A percentile compares a stretch with the other conserved stretches of the same genome.
Evolutionary conservation across 2,888 invertebrate genomes (phyloP).

Genomic region (Thecophora atra): DNA sequence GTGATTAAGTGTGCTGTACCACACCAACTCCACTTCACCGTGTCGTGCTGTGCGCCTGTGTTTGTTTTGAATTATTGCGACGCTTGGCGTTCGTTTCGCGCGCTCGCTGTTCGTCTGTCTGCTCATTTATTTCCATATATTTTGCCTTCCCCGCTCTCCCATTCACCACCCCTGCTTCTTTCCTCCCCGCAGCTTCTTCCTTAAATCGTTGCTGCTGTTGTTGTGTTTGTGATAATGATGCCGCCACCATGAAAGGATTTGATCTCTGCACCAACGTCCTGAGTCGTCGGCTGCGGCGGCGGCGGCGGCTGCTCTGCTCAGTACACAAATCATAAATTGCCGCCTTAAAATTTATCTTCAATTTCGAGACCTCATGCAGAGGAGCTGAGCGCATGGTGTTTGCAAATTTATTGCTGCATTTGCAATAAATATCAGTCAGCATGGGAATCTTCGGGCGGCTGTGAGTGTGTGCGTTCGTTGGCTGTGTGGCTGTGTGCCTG

Average conservation of each 20-base stretch:
- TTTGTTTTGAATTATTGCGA: conserved; percentile 26
- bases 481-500: conserved; percentile 32
- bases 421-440: conserved; percentile 62
- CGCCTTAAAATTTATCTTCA: conserved; percentile 66
- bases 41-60: background rate
- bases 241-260: conserved; percentile 49
- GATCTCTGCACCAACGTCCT: background rate
- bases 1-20: conserved; percentile 12
- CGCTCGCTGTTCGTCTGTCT: background rate
- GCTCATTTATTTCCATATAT: background rate
- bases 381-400: conserved; percentile 52
- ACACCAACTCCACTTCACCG: background rate
- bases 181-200: no score
- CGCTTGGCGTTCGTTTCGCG: conserved; percentile 29
- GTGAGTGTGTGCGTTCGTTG: conserved; percentile 16
- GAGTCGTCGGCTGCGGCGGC: background rate
- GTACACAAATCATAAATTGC: conserved; percentile 66
- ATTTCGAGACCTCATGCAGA: conserved; percentile 57
- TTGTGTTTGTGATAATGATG: conserved; percentile 44
- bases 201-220: conserved; percentile 36
- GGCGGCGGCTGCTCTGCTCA: conserved; percentile 43
- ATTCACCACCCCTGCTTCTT: background rate
- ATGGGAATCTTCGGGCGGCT: conserved; percentile 25
- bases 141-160: conserved; percentile 3
- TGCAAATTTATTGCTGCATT: conserved; percentile 62